These are phyloP conservation scores for Horisme vitalbata DNA, from an alignment of 2,888 invertebrate species.

Conservation along the genomic window DNA sequence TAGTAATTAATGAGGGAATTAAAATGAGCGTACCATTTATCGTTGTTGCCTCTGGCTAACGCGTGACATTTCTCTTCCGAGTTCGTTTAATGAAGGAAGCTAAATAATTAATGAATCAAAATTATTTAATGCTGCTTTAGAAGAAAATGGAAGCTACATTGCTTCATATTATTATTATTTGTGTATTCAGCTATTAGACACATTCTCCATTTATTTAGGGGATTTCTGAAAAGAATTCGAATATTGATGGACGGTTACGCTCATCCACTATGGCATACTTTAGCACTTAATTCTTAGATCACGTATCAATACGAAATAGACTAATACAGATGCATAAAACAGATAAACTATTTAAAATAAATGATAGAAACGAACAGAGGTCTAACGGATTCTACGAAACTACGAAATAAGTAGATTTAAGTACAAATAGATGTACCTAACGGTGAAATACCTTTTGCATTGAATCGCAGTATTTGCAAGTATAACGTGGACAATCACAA, in stretches of 20 bases:
- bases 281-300: too few relatives aligned
- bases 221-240: too few relatives aligned
- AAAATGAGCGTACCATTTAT: conserved; percentile 39
- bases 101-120: conserved; percentile 22
- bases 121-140: conserved; percentile 14
- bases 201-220: too few relatives aligned
- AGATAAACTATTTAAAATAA: not conserved
- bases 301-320: too few relatives aligned
- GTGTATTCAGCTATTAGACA: too few relatives aligned
- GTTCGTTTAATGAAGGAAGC: conserved; percentile 25
- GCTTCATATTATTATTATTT: too few relatives aligned
- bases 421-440: conserved; percentile 20
- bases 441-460: conserved; percentile 37
- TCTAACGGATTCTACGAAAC: conserved; percentile 13
- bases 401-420: conserved; percentile 2
- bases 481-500: conserved; percentile 49
- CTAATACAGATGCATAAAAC: too few relatives aligned
- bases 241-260: too few relatives aligned
- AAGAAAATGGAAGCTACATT: not conserved
- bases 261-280: too few relatives aligned
- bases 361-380: not conserved
- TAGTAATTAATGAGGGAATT: conserved; percentile 38
- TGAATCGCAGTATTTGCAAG: conserved; percentile 53
- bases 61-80: conserved; percentile 29
- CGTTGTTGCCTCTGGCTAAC: conserved; percentile 27